Conservation (phyloP, 2,113 vertebrate genomes). For the Isurus oxyrinchus region DNA sequence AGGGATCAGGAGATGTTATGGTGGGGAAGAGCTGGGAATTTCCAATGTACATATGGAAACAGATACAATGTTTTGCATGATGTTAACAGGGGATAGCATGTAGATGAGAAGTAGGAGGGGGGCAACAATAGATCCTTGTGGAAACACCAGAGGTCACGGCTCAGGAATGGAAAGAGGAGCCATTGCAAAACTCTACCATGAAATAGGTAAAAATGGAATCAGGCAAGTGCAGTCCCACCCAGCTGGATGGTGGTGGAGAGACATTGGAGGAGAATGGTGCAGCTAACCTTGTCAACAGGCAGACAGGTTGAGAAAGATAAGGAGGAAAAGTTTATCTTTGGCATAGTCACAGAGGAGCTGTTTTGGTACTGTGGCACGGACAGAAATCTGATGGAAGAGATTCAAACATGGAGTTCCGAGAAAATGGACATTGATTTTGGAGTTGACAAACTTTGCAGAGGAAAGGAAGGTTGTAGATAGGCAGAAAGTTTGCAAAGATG, state of each 20-base stretch:
- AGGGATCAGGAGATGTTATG: background rate
- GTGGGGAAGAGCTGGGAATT: background rate
- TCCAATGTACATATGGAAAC: background rate
- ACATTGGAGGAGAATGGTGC: background rate
- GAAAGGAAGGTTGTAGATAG: background rate
- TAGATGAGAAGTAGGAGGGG: background rate
- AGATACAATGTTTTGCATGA: background rate
- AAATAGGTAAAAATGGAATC: background rate
- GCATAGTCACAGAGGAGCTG: background rate
- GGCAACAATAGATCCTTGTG: background rate
- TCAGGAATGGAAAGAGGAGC: background rate
- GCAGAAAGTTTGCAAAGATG: background rate
- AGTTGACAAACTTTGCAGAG: background rate
- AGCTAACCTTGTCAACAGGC: background rate
- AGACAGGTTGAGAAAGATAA: background rate
- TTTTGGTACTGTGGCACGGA: background rate
- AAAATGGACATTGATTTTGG: background rate
- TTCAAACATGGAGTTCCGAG: background rate
- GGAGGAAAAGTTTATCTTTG: background rate
- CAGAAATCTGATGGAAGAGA: background rate
- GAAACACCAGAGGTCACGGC: background rate
- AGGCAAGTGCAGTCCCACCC: no score
- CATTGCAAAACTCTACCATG: background rate
- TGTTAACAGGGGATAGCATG: background rate
- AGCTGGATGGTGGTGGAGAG: background rate